These are phyloP conservation scores for Sardinella longiceps DNA, from an alignment of 2,797 vertebrate genomes.

Conservation along the genomic window DNA sequence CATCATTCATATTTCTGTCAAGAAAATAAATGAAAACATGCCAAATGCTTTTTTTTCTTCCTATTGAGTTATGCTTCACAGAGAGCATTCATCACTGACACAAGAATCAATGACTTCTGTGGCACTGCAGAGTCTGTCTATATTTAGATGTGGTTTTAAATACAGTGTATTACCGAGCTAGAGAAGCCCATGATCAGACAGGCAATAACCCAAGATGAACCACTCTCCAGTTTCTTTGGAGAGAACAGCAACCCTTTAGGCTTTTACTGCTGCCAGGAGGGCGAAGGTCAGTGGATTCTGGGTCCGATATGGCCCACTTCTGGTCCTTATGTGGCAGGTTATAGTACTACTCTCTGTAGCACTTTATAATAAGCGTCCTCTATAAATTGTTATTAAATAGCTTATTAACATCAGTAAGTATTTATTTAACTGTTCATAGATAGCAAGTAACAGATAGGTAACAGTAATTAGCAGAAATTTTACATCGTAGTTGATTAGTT, in stretches of 20 bases:
- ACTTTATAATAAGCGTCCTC: too few species aligned
- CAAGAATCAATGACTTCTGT: slow-evolving; percentile 73
- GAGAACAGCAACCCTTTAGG: not conserved
- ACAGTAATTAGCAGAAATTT: too few species aligned
- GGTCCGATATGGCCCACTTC: not conserved
- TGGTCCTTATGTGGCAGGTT: not conserved
- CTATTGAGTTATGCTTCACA: slow-evolving; percentile 59
- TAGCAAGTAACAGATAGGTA: too few species aligned
- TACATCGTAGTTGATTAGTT: too few species aligned
- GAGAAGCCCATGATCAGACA: slow-evolving; percentile 62
- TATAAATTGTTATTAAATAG: too few species aligned
- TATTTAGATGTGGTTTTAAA: slow-evolving; percentile 76
- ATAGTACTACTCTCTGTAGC: not conserved
- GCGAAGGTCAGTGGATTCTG: not conserved
- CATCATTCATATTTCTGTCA: slow-evolving; percentile 9
- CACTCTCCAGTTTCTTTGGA: slow-evolving; percentile 46
- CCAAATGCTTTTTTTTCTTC: slow-evolving; percentile 50
- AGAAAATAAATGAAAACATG: slow-evolving; percentile 40
- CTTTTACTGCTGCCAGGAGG: not conserved
- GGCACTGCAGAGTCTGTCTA: slow-evolving; percentile 55
- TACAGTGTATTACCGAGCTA: slow-evolving; percentile 68
- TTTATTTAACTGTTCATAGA: too few species aligned
- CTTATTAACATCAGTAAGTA: too few species aligned
- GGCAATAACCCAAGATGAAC: slow-evolving; percentile 74
- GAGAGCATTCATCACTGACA: slow-evolving; percentile 76